phyloP scores from a whole-genome alignment of 2,797 vertebrate species.

The Fistularia commersonii region DNA sequence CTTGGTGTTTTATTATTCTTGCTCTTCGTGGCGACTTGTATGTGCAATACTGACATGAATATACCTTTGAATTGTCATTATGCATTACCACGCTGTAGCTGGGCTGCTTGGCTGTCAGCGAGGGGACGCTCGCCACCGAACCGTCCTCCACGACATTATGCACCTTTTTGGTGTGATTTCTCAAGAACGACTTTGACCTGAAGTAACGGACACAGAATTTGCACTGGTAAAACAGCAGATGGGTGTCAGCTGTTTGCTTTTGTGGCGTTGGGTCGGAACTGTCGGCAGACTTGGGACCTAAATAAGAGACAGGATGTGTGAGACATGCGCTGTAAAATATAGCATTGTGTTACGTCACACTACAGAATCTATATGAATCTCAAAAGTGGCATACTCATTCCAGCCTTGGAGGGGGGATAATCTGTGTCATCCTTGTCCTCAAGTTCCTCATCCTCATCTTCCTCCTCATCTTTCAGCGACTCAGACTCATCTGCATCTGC shows the following conservation, averaged over 20 bases:
- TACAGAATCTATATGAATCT: slow-evolving; percentile 13
- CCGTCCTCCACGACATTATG: slow-evolving; percentile 79
- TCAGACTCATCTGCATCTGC: slow-evolving; percentile 89
- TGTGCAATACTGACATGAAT: slow-evolving; percentile 93
- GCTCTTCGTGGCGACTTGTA: slow-evolving; percentile 93
- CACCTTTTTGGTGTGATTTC: slow-evolving; percentile 94
- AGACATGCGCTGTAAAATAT: background rate
- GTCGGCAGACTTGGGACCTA: slow-evolving; percentile 83
- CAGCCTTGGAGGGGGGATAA: slow-evolving; percentile 60
- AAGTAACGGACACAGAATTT: slow-evolving; percentile 98
- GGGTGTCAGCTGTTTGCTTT: slow-evolving; percentile 77
- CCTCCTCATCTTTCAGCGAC: slow-evolving; percentile 85
- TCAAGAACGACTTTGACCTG: slow-evolving; percentile 94
- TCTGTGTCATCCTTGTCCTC: slow-evolving; percentile 58
- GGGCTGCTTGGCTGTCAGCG: slow-evolving; percentile 76
- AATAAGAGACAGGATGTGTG: slow-evolving; percentile 50
- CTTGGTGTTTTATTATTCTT: slow-evolving; percentile 92
- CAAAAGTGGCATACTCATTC: slow-evolving; percentile 55
- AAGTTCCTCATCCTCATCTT: slow-evolving; percentile 71
- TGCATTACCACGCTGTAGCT: slow-evolving; percentile 86
- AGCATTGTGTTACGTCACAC: too few relatives aligned
- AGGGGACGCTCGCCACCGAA: slow-evolving; percentile 64
- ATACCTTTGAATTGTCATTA: slow-evolving; percentile 90
- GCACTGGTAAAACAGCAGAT: slow-evolving; percentile 93
- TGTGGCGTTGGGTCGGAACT: slow-evolving; percentile 81